phyloP scores from a whole-genome alignment of 2,113 vertebrate genomes.

The Glaucomys volans region DNA sequence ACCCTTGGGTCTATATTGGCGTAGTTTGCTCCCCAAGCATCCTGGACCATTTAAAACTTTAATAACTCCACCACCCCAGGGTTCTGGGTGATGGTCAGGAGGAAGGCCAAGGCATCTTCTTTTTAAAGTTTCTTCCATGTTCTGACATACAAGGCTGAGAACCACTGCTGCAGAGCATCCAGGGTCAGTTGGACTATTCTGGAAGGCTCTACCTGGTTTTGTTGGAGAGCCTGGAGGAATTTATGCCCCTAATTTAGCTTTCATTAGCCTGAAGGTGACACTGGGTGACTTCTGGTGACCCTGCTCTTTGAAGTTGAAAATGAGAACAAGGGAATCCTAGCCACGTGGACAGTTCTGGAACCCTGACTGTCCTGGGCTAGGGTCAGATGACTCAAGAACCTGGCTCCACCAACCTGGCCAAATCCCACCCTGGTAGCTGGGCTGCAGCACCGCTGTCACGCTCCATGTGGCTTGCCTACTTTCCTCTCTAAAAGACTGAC shows the following conservation, averaged over 20 bases:
- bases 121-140: background rate
- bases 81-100: background rate
- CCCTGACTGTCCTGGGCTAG: accelerated
- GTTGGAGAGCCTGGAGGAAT: accelerated
- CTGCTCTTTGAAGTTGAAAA: background rate
- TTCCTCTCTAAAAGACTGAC: conserved; percentile 40
- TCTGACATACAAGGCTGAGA: background rate
- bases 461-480: background rate
- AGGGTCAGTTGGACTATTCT: background rate
- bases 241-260: background rate
- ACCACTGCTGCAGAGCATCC: accelerated
- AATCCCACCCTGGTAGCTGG: background rate
- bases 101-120: background rate
- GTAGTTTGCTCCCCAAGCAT: background rate
- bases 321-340: background rate
- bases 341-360: background rate
- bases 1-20: too few relatives aligned
- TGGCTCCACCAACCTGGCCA: background rate
- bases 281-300: background rate
- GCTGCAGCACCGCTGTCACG: background rate
- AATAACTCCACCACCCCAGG: background rate
- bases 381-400: accelerated
- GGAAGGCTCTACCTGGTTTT: background rate
- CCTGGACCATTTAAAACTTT: background rate
- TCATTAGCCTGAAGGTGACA: background rate